Base-by-base conservation (phyloP, 1,140 invertebrate genomes). In the Leptestheria dahalacensis region DNA sequence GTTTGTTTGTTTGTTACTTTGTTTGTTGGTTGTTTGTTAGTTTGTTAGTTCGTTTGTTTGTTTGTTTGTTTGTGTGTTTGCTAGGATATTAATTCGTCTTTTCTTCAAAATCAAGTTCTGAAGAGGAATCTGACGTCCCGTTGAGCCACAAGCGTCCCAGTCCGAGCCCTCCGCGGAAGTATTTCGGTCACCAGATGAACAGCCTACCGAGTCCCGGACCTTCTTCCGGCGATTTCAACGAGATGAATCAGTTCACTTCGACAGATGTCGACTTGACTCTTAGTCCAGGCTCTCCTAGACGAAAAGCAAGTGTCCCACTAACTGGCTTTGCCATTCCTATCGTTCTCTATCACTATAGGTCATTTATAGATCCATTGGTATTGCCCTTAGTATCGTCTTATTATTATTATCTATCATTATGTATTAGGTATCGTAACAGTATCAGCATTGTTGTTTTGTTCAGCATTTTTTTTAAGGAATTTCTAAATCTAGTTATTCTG, bases 281-380 rank as follows among this genome's bases (percentile, higher is more conserved):
- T 25, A 60, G 58, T 41, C 58, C 58, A 21, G 48, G 58, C 18
- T 60, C 58, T 29, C 58, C 58, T 2, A 24, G 58, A 28, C 26
- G 49, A 50, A 60, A 60, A 49, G 58, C 52, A 60, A 24, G 46
- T 33, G 48, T 58, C 49, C n/a, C n/a, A n/a, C n/a, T n/a, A n/a
- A n/a, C n/a, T n/a, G n/a, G n/a, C n/a, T n/a, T n/a, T n/a, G n/a
- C n/a, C n/a, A n/a, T n/a, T n/a, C n/a, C n/a, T n/a, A n/a, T n/a
- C n/a, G n/a, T n/a, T n/a, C n/a, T n/a, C n/a, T n/a, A n/a, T n/a
- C n/a, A n/a, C n/a, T n/a, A n/a, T n/a, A n/a, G n/a, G n/a, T n/a
- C n/a, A n/a, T n/a, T n/a, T n/a, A n/a, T n/a, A n/a, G n/a, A n/a
- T n/a, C n/a, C n/a, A n/a, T n/a, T n/a, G n/a, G n/a, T n/a, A n/a